Evolutionary conservation across 35 echinoderm and acorn worm species (phyloP).

Genomic region (Apostichopus japonicus): DNA sequence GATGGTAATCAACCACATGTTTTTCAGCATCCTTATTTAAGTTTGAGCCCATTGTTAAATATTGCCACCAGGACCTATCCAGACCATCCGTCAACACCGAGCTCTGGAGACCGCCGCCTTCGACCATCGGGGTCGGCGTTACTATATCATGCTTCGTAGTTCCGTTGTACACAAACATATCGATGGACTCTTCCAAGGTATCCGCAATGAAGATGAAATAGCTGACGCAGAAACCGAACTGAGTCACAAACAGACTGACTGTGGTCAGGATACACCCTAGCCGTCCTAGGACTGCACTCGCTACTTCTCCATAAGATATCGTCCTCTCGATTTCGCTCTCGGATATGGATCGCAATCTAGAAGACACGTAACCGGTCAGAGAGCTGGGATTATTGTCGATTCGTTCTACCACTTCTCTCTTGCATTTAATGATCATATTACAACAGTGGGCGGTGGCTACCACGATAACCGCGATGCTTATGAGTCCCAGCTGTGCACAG

Average conservation of each 20-base stretch:
- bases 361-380: slow-evolving; percentile 42
- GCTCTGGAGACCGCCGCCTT: not conserved
- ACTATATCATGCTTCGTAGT: not conserved
- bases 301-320: slow-evolving; percentile 82
- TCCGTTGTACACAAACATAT: not conserved
- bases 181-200: slow-evolving; percentile 50
- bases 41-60: not conserved
- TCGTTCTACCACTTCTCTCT: slow-evolving; percentile 68
- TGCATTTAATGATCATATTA: slow-evolving; percentile 94
- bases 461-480: slow-evolving; percentile 69
- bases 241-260: slow-evolving; percentile 78
- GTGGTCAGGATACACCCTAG: slow-evolving; percentile 66
- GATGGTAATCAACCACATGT: not conserved
- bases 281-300: slow-evolving; percentile 56
- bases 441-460: slow-evolving; percentile 81
- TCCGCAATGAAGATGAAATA: slow-evolving; percentile 95
- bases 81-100: not conserved
- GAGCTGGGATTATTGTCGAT: slow-evolving; percentile 44
- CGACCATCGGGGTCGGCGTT: not conserved
- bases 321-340: slow-evolving; percentile 56
- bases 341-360: slow-evolving; percentile 17
- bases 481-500: slow-evolving; percentile 79
- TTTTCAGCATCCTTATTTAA: not conserved
- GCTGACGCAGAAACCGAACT: slow-evolving; percentile 90
- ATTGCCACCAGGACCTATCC: slow-evolving; percentile 20